Conservation (phyloP, 2,888 invertebrate species). For the Hemicrepidius hirtus region DNA sequence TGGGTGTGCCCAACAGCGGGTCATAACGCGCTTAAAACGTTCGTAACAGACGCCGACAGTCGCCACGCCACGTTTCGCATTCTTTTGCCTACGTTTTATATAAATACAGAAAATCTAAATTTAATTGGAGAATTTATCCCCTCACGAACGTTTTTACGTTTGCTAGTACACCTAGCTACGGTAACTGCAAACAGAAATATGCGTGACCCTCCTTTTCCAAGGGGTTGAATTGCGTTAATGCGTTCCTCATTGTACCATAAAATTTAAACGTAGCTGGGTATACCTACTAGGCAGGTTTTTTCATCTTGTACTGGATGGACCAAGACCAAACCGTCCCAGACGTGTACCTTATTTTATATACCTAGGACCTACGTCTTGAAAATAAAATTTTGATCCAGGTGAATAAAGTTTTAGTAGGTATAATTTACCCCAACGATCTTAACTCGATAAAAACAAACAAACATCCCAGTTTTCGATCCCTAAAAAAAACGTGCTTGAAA, state of each 20-base stretch:
- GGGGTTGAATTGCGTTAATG: slow-evolving; percentile 53
- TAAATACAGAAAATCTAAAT: slow-evolving; percentile 47
- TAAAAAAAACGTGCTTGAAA: too few relatives aligned
- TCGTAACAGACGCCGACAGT: slow-evolving; percentile 31
- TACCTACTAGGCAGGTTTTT: not conserved
- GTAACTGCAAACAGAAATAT: slow-evolving; percentile 46
- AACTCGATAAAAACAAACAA: too few relatives aligned
- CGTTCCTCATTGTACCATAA: slow-evolving; percentile 55
- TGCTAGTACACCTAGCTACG: slow-evolving; percentile 43
- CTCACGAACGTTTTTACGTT: slow-evolving; percentile 38
- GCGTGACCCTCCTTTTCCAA: slow-evolving; percentile 31
- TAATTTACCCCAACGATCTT: too few relatives aligned
- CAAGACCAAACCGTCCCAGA: too few relatives aligned
- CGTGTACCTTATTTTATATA: too few relatives aligned
- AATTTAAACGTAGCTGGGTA: slow-evolving; percentile 28
- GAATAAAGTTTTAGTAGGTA: too few relatives aligned
- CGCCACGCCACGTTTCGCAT: slow-evolving; percentile 51
- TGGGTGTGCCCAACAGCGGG: slow-evolving; percentile 50
- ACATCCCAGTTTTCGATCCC: too few relatives aligned
- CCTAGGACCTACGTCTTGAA: too few relatives aligned
- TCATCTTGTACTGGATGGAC: not conserved
- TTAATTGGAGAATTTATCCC: slow-evolving; percentile 36
- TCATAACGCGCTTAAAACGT: slow-evolving; percentile 36
- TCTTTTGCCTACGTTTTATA: slow-evolving; percentile 47
- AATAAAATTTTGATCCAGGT: too few relatives aligned